Percentiles rank a stretch among this genome's conserved stretches.
Evolutionary conservation across 2,797 vertebrate species (phyloP).

Genomic region (Siniperca scherzeri): DNA sequence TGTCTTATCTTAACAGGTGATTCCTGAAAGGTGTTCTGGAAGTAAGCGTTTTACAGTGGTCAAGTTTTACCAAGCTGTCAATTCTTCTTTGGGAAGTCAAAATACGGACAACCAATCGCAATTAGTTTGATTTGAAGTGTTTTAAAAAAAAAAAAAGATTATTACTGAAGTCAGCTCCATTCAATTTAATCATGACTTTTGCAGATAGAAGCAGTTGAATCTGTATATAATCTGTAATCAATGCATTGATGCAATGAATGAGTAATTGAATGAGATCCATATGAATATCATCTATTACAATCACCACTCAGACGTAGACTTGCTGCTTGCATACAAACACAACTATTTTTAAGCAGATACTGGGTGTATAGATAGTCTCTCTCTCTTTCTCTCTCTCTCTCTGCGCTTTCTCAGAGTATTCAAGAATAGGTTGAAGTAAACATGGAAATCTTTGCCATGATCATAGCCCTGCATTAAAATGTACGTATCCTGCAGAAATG

Average conservation of each 20-base stretch:
- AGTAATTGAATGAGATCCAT: constrained; percentile 4
- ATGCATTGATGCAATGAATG: constrained; percentile 1
- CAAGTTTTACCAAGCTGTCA: not conserved
- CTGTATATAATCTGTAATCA: not conserved
- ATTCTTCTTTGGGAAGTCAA: not conserved
- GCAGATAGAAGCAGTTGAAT: not conserved
- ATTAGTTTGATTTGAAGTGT: not conserved
- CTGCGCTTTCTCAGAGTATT: constrained; percentile 28
- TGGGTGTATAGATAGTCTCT: not conserved
- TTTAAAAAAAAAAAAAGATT: not conserved
- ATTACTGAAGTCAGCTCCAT: not conserved
- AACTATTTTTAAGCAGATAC: constrained; percentile 23
- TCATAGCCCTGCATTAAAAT: constrained; percentile 70
- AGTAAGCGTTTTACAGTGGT: not conserved
- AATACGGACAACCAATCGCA: not conserved
- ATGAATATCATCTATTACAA: constrained; percentile 8
- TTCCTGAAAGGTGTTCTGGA: not conserved
- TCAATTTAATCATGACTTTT: constrained; percentile 5
- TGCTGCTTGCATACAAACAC: constrained; percentile 7
- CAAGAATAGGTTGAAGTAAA: constrained; percentile 51
- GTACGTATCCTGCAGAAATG: constrained; percentile 59
- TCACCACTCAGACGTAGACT: not conserved
- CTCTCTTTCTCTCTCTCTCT: not conserved
- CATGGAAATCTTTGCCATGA: constrained; percentile 51
- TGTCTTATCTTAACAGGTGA: not conserved